Evolutionary conservation across 2,113 vertebrate genomes (phyloP), one percentile per base, ranked within the genome.

Genomic region (Solenodon paradoxus): DNA sequence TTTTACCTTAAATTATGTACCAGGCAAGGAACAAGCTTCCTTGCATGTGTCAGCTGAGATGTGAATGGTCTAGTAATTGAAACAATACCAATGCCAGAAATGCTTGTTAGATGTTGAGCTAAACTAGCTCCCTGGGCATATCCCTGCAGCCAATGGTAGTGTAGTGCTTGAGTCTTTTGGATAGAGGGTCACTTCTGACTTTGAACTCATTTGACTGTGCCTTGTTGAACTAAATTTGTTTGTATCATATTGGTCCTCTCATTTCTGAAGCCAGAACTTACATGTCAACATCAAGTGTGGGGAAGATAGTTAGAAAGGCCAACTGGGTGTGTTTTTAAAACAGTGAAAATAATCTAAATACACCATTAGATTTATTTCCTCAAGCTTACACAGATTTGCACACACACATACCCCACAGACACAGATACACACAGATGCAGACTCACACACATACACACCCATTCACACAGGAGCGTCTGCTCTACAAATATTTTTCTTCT

Each of bases 31-130:
- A 86, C 96, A 96, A 97, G 97, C 96, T 97, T 97, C 96, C 90
- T 92, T 97, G 89, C 92, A 10, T 64, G 90, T 96, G 97, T 98
- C 97, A 98, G 97, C 78, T 5, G 30, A 97, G 96, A 97, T 98
- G 97, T 96, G 97, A 98, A 97, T 90, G 94, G 83, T 96, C 98
- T 96, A 81, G 93, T 98, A 97, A 97, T 96, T 97, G 96, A 98
- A 98, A 97, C 94, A 97, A 97, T 96, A 78, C 92, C 51, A 2
- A 89, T 86, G 96, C 94, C 97, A 96, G 97, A 96, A 81, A 83
- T 0, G 16, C 93, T 35, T 90, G 95, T 95, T 97, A 96, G 95
- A 91, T 95, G 82, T 88, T 8, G 63, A 79, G 92, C 96, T 97
- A 82, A 97, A 96, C 81, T 49, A 92, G 72, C 79, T 69, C 63